phyloP scores from a whole-genome alignment of 64 coral and sea anemone species.

The Anthopleura sola region DNA sequence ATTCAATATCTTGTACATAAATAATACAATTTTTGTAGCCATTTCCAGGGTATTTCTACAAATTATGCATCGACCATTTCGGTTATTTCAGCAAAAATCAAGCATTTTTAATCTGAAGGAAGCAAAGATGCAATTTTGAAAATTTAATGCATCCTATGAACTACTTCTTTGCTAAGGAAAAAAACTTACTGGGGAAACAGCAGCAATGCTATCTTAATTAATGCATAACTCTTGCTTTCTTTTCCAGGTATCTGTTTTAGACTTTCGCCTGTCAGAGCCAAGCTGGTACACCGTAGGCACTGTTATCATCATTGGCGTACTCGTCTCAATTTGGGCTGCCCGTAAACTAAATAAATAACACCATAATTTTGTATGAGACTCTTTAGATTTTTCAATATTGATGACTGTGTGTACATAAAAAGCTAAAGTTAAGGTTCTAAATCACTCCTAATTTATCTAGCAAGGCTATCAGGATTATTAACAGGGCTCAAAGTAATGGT shows the following conservation, averaged over 20 bases:
- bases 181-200: not conserved
- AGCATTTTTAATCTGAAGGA: too few relatives aligned
- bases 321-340: slow-evolving; percentile 51
- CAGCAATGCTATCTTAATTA: too few relatives aligned
- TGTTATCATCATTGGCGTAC: slow-evolving; percentile 59
- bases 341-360: slow-evolving; percentile 54
- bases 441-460: not conserved
- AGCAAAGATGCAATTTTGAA: too few relatives aligned
- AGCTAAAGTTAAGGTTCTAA: not conserved
- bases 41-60: too few relatives aligned
- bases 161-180: not conserved
- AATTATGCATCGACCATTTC: too few relatives aligned
- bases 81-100: too few relatives aligned
- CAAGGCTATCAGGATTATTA: not conserved
- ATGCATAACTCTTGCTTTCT: not conserved
- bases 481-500: too few relatives aligned
- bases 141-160: too few relatives aligned
- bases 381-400: slow-evolving; percentile 1
- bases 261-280: slow-evolving; percentile 89
- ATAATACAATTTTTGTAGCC: too few relatives aligned
- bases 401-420: slow-evolving; percentile 4
- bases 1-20: too few relatives aligned
- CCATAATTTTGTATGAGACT: not conserved
- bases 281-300: slow-evolving; percentile 90
- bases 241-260: slow-evolving; percentile 52